These are phyloP conservation scores for Uloborus plumipes DNA, from an alignment of 2,888 invertebrate species.

Conservation along the genomic window DNA sequence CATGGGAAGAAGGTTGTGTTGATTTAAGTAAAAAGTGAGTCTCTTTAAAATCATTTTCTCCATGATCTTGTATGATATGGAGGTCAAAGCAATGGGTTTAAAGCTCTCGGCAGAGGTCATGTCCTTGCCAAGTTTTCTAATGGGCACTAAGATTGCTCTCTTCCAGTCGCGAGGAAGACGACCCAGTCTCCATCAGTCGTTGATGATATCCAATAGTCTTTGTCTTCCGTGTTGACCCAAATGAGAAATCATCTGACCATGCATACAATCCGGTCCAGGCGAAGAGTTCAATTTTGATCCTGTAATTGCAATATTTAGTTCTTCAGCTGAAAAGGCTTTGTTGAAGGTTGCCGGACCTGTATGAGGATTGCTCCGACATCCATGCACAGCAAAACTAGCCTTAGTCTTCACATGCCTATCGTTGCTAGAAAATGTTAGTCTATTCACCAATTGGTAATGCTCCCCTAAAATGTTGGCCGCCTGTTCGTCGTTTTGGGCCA, in stretches of 20 bases:
- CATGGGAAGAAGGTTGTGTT: too few species aligned
- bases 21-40: background rate
- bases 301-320: background rate
- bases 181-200: too few species aligned
- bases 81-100: background rate
- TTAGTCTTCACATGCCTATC: background rate
- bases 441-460: background rate
- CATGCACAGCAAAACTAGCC: background rate
- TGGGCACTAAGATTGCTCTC: background rate
- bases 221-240: background rate
- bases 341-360: background rate
- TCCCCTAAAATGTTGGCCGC: background rate
- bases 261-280: background rate
- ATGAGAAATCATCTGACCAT: slow-evolving; percentile 5
- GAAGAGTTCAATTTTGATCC: slow-evolving; percentile 3
- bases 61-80: background rate
- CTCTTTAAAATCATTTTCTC: background rate
- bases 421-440: background rate
- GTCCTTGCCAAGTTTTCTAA: background rate
- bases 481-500: background rate
- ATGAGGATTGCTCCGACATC: background rate
- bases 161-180: too few species aligned
- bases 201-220: too few species aligned
- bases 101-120: background rate
- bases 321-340: background rate